Conservation (phyloP, 2,797 vertebrate species). For the Sebastes steindachneri region DNA sequence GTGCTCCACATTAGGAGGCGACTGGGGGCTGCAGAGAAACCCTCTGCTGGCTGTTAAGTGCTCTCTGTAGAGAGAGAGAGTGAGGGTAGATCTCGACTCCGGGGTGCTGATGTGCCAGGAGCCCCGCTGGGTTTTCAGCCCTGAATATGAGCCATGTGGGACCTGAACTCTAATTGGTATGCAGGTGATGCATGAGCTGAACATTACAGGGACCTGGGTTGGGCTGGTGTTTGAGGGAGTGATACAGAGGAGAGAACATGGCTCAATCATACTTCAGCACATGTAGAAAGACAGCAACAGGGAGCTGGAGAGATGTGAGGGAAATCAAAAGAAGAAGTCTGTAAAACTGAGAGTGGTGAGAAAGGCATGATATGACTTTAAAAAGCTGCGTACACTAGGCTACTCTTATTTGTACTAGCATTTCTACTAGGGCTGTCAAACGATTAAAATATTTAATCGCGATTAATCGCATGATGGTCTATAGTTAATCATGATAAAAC, state of each 20-base stretch:
- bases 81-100: slow-evolving; percentile 31
- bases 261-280: slow-evolving; percentile 51
- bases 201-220: slow-evolving; percentile 17
- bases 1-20: not conserved
- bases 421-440: not conserved
- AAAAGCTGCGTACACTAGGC: not conserved
- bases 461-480: no score
- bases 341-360: not conserved
- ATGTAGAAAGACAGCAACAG: slow-evolving; percentile 38
- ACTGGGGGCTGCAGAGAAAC: slow-evolving; percentile 28
- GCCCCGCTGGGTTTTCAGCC: slow-evolving; percentile 40
- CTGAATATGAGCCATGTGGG: slow-evolving; percentile 42
- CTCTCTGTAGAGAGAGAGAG: slow-evolving; percentile 34
- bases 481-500: no score
- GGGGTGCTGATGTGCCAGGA: slow-evolving; percentile 45
- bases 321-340: slow-evolving; percentile 43
- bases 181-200: slow-evolving; percentile 58
- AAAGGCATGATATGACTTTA: not conserved
- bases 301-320: slow-evolving; percentile 20
- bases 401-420: not conserved
- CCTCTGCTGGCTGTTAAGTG: slow-evolving; percentile 34
- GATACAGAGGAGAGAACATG: slow-evolving; percentile 31
- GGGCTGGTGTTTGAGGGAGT: not conserved
- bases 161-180: slow-evolving; percentile 64
- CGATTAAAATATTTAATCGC: no score